These are phyloP conservation scores for Zingel zingel DNA, from an alignment of 2,113 vertebrate genomes.

Conservation along the genomic window DNA sequence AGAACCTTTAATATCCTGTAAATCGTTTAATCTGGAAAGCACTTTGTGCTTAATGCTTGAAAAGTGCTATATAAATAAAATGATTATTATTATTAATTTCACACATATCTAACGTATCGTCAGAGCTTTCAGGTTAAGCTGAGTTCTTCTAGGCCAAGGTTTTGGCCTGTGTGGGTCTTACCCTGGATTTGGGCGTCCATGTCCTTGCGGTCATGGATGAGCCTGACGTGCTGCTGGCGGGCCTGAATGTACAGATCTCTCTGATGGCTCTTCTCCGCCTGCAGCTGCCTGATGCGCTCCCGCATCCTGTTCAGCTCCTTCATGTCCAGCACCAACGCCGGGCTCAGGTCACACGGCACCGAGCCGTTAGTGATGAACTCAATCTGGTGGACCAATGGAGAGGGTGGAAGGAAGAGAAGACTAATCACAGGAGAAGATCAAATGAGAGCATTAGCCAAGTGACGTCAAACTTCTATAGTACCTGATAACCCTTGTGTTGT, in stretches of 20 bases:
- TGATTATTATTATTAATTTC: neutral
- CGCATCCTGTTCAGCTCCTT: slow-evolving; percentile 82
- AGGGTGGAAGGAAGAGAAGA: neutral
- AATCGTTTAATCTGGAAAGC: no score
- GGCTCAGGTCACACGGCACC: slow-evolving; percentile 84
- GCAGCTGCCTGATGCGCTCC: slow-evolving; percentile 84
- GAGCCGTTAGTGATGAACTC: slow-evolving; percentile 81
- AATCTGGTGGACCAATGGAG: slow-evolving; percentile 81
- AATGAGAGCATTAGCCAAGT: neutral
- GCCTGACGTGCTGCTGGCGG: slow-evolving; percentile 83
- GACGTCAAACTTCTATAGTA: neutral
- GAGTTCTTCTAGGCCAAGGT: no score
- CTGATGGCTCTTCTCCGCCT: slow-evolving; percentile 86
- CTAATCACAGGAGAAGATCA: neutral
- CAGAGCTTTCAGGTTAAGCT: neutral
- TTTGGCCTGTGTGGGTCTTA: slow-evolving; percentile 54
- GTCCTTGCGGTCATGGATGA: slow-evolving; percentile 85
- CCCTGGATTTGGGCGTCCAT: slow-evolving; percentile 84
- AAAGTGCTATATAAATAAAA: no score
- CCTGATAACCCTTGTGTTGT: neutral
- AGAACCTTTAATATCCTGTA: no score
- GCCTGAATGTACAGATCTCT: slow-evolving; percentile 83
- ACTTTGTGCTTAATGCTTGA: no score
- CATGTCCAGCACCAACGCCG: slow-evolving; percentile 87
- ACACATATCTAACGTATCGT: no score